Percentiles rank a stretch among this genome's conserved stretches.
These are phyloP conservation scores for Stercorarius parasiticus DNA, from an alignment of 2,113 vertebrate genomes.

Conservation along the genomic window DNA sequence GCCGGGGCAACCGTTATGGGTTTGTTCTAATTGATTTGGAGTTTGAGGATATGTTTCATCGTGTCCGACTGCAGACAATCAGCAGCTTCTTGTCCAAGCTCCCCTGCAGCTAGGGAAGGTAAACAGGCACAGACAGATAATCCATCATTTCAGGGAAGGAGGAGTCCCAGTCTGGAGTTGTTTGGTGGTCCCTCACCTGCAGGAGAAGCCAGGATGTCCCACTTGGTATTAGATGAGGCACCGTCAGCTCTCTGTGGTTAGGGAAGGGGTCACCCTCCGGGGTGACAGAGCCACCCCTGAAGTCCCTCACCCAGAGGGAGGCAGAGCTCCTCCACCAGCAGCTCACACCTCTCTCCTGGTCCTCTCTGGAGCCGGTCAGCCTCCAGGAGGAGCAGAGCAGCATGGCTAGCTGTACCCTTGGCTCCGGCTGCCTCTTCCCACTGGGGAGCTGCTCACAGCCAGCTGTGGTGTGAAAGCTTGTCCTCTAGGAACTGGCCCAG, in stretches of 20 bases:
- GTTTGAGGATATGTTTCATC: neutral
- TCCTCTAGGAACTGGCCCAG: slow-evolving; percentile 57
- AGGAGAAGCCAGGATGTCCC: neutral
- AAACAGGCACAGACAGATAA: slow-evolving; percentile 20
- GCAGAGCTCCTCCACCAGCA: neutral
- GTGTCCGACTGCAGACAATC: neutral
- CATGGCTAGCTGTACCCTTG: neutral
- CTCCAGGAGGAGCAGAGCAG: neutral
- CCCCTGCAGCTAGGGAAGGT: neutral
- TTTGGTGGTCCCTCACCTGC: neutral
- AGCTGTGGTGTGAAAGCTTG: slow-evolving; percentile 37
- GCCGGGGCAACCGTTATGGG: fast-evolving
- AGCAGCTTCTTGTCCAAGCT: slow-evolving; percentile 4
- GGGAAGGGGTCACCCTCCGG: neutral
- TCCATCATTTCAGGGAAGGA: neutral
- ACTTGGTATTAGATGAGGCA: neutral
- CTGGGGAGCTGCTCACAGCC: neutral
- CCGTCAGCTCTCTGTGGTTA: neutral
- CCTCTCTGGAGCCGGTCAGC: neutral
- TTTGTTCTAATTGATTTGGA: neutral
- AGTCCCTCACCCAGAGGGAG: neutral
- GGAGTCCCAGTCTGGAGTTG: neutral
- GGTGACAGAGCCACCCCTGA: neutral
- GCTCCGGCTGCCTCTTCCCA: neutral
- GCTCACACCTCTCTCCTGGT: neutral